Conservation (phyloP, 1,140 invertebrate species). For the Orchestia grillus region DNA sequence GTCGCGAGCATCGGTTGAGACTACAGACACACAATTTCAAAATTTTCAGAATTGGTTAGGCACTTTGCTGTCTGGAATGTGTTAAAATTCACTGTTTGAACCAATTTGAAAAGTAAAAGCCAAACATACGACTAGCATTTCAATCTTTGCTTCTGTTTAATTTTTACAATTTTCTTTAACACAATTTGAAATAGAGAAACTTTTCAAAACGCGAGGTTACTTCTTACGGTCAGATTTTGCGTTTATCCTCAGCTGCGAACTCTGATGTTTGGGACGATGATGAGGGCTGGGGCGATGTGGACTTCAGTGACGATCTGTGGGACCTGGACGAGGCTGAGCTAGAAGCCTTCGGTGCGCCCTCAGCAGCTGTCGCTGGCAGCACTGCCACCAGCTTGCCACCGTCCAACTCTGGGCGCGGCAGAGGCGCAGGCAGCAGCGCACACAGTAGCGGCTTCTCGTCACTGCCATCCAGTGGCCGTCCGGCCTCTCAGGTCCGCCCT, state of each 20-base stretch:
- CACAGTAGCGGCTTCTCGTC: neutral
- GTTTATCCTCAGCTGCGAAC: neutral
- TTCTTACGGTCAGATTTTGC: too few species aligned
- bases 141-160: too few species aligned
- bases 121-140: too few species aligned
- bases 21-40: too few species aligned
- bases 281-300: neutral
- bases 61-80: too few species aligned
- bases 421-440: neutral
- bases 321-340: slow-evolving; percentile 37
- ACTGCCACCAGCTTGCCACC: neutral
- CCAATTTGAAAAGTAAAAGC: too few species aligned
- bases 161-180: too few species aligned
- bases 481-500: neutral
- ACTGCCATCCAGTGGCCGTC: neutral
- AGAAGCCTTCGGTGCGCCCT: neutral
- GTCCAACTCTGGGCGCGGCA: neutral
- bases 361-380: neutral
- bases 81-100: too few species aligned
- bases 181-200: too few species aligned
- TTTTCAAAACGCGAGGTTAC: too few species aligned
- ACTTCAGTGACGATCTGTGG: slow-evolving; percentile 19
- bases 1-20: too few species aligned
- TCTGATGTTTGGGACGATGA: neutral
- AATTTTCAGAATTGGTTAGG: too few species aligned